Base-by-base conservation (phyloP, 2,888 invertebrate species). In the Cephus rjabovi region DNA sequence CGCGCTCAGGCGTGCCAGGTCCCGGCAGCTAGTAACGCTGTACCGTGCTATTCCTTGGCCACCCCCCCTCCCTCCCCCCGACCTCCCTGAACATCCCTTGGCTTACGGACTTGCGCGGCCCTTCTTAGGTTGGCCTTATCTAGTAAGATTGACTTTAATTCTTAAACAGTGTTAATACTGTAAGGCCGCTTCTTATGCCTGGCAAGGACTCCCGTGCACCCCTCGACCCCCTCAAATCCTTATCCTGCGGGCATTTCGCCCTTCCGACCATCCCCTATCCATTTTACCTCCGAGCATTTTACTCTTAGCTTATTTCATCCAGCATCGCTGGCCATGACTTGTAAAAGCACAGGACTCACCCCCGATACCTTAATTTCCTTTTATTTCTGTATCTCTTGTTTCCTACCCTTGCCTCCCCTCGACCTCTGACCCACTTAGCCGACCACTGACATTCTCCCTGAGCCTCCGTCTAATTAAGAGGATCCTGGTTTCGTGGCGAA, bases 71-170 rank as follows among this genome's bases (percentile, higher is more conserved):
- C 31, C 12, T 2, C 31, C 2, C 12, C 70, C 12, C 31, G 12
- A 30, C 71, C 71, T 1, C 9, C 31, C 12, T 9, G 71, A 34
- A 23, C 33, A 34, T 71, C 37, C 76, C 31, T 77, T 76, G 73
- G 71, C 75, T 68, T 75, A 69, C 68, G 34, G 69, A 70, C 79
- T 77, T 70, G 34, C 69, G 76, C 78, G 71, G 69, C 76, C 76
- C 73, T 76, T 75, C 79, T 69, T 73, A 77, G 73, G 68, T 76
- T 76, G 40, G 75, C 76, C 80, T 86, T 84, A 85, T 83, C 86
- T 82, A 82, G 84, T 85, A 86, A 89, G 86, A 88, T 89, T 87
- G 87, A 83, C 84, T 88, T 89, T 84, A 88, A 89, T 89, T 87
- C 84, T 88, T 86, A 84, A 89, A 83, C 83, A 81, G 80, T 80